Evolutionary conservation across 2,888 invertebrate genomes (phyloP), one percentile per base, ranked within the genome.

Genomic region (Conomelus anceps): DNA sequence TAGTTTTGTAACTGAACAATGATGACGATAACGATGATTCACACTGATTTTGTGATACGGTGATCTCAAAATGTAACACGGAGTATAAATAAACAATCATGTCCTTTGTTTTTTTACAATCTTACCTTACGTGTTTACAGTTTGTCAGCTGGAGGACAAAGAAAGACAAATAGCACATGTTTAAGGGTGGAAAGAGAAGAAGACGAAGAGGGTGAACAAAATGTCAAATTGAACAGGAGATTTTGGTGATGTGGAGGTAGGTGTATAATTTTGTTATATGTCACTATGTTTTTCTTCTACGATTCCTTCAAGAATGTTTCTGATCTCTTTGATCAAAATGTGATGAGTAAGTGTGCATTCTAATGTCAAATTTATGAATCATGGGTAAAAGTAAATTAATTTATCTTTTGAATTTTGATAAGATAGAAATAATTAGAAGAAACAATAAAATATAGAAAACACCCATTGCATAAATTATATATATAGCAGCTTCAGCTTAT

Each of bases 71-170:
- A 11, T 41, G 41, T 13, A 23, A 85, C 23, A 85, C n/a, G 34
- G 4, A 34, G 34, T 34, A 34, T 4, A 63, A n/a, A n/a, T n/a
- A n/a, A n/a, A 63, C n/a, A n/a, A 63, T n/a, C 63, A 63, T 63
- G 63, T 63, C 63, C 63, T 63, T 89, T 87, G 89, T 84, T 90
- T 89, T 91, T 89, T 90, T 87, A 22, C 34, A 88, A 90, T 90
- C 91, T 91, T 91, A 91, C 91, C 91, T 90, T 23, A 90, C 86
- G 89, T 89, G 89, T 90, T 63, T 91, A 91, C 88, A 88, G 89
- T 91, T 91, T 91, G 90, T 91, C 91, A 90, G 90, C 90, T 90
- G 90, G 90, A 91, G 89, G 89, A 92, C 91, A 91, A 91, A 91
- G 90, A 91, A 89, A 91, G 90, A 91, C 90, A 91, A 90, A 23